Conservation (phyloP, 2,797 vertebrate species). For the Calcarius lapponicus region DNA sequence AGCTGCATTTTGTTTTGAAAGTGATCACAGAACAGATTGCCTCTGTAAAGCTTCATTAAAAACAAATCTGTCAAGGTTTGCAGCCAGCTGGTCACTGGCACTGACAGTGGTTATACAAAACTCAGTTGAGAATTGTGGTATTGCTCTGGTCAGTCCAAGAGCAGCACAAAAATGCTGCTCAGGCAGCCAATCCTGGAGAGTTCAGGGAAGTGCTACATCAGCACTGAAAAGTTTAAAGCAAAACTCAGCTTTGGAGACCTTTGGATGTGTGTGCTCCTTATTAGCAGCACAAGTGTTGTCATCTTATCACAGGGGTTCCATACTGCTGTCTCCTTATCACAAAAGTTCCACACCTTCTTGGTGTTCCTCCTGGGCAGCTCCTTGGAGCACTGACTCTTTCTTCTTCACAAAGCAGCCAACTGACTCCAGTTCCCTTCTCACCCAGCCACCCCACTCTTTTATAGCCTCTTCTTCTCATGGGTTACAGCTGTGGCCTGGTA, state of each 20-base stretch:
- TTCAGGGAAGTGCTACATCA: background rate
- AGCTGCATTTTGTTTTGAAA: slow-evolving; percentile 22
- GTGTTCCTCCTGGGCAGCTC: too few species aligned
- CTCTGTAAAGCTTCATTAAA: slow-evolving; percentile 55
- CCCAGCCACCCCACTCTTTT: too few species aligned
- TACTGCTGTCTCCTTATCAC: too few species aligned
- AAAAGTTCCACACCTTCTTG: too few species aligned
- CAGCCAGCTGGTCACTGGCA: slow-evolving; percentile 49
- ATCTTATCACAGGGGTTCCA: too few species aligned
- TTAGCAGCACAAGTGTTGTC: rapidly evolving
- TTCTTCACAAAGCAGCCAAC: too few species aligned
- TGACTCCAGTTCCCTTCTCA: too few species aligned
- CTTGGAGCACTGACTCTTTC: too few species aligned
- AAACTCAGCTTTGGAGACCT: background rate
- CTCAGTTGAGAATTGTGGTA: background rate
- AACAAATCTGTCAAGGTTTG: slow-evolving; percentile 56
- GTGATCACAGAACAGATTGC: slow-evolving; percentile 37
- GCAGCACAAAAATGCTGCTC: background rate
- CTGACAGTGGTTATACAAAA: background rate
- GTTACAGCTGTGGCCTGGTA: too few species aligned
- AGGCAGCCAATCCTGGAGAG: background rate
- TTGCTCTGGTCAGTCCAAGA: background rate
- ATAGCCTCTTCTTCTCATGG: too few species aligned
- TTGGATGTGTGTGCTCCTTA: background rate
- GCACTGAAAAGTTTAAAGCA: background rate